A percentile compares a stretch with the other conserved stretches of the same genome.
phyloP scores from a whole-genome alignment of 2,888 invertebrate species.

The Cecidostiba fungosa region DNA sequence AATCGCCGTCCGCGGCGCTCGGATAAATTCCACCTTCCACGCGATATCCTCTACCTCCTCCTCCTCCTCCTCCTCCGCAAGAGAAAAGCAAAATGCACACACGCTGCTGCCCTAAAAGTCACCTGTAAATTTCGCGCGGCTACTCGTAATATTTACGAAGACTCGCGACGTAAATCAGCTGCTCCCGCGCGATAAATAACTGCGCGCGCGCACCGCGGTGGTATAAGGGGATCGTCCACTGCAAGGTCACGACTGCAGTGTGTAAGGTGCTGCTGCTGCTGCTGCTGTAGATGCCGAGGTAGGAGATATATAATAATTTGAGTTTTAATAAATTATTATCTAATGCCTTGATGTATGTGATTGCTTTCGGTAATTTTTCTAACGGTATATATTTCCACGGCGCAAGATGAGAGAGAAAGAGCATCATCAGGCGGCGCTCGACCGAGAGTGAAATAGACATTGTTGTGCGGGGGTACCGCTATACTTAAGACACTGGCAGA shows the following conservation, averaged over 20 bases:
- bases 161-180: constrained; percentile 41
- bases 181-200: constrained; percentile 51
- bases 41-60: neutral
- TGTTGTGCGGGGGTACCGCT: constrained; percentile 37
- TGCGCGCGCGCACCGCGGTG: neutral
- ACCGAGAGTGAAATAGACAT: constrained; percentile 54
- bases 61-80: neutral
- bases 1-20: constrained; percentile 23
- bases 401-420: neutral
- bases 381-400: constrained; percentile 28
- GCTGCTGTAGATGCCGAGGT: neutral
- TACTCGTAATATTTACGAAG: constrained; percentile 35
- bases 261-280: neutral
- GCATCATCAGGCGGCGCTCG: no score
- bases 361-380: constrained; percentile 49
- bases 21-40: constrained; percentile 37
- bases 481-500: neutral
- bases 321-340: constrained; percentile 54
- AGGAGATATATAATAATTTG: constrained; percentile 43
- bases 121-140: constrained; percentile 44
- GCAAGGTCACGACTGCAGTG: constrained; percentile 38
- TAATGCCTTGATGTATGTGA: constrained; percentile 39
- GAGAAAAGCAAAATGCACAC: neutral
- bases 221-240: constrained; percentile 25
- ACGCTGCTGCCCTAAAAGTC: constrained; percentile 40